Evolutionary conservation across 2,113 vertebrate genomes (phyloP).

Genomic region (Pseudopodoces humilis): DNA sequence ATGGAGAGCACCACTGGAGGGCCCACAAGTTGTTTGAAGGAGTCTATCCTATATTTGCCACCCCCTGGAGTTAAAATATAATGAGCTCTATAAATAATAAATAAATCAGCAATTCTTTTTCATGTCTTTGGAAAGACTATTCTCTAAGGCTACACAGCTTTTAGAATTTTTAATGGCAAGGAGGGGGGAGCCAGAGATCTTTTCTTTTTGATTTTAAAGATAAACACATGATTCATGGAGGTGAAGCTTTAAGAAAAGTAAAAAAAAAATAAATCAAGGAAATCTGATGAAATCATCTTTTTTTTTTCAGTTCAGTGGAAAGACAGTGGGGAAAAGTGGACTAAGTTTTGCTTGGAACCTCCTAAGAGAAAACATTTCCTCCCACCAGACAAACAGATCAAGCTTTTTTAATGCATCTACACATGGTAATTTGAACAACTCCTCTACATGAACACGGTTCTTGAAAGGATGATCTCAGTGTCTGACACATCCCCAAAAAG

Average conservation of each 20-base stretch:
- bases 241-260: background rate
- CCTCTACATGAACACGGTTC: background rate
- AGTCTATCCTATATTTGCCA: background rate
- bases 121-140: slow-evolving; percentile 47
- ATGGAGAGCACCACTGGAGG: background rate
- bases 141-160: slow-evolving; percentile 30
- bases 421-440: background rate
- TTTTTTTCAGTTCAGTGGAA: background rate
- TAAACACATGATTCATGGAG: background rate
- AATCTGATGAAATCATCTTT: background rate
- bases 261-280: background rate
- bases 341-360: background rate
- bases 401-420: background rate
- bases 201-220: slow-evolving; percentile 28
- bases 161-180: slow-evolving; percentile 48
- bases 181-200: background rate
- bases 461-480: background rate
- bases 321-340: background rate
- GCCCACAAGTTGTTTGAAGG: slow-evolving; percentile 41
- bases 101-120: slow-evolving; percentile 60
- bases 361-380: background rate
- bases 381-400: background rate
- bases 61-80: slow-evolving; percentile 59
- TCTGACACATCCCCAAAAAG: background rate
- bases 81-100: slow-evolving; percentile 58